Evolutionary conservation across 23 tunicate species (phyloP).

Genomic region (Diplosoma virens): DNA sequence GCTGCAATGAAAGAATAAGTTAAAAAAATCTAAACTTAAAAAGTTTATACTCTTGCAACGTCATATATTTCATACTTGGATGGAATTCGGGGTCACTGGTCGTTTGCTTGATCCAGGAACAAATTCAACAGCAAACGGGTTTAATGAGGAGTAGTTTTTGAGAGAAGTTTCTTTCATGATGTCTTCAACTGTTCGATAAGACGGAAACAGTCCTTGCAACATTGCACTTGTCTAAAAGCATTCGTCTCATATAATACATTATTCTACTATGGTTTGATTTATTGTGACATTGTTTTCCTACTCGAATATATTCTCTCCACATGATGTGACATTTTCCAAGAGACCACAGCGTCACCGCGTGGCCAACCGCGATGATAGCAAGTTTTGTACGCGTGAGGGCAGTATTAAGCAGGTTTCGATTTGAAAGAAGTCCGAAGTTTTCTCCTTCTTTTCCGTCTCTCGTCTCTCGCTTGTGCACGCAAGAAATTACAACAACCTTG

Average conservation of each 20-base stretch:
- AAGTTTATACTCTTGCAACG: no score
- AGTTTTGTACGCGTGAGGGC: conserved; percentile 53
- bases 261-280: no score
- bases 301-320: conserved; percentile 42
- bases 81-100: no score
- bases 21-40: no score
- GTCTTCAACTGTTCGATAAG: not conserved
- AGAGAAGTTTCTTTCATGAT: not conserved
- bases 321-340: conserved; percentile 41
- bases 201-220: not conserved
- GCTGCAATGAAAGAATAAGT: no score
- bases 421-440: conserved; percentile 47
- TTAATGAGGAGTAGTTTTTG: not conserved
- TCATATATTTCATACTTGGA: no score
- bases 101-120: not conserved
- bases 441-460: conserved; percentile 22
- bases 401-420: conserved; percentile 52
- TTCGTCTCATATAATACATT: no score
- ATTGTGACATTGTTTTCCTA: no score
- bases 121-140: conserved; percentile 28
- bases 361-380: conserved; percentile 53
- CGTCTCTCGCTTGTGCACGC: conserved; percentile 34
- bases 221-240: not conserved
- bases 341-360: conserved; percentile 59
- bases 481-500: conserved; percentile 57